These are phyloP conservation scores for Leucopsar rothschildi DNA, from an alignment of 2,113 vertebrate species.

Conservation along the genomic window DNA sequence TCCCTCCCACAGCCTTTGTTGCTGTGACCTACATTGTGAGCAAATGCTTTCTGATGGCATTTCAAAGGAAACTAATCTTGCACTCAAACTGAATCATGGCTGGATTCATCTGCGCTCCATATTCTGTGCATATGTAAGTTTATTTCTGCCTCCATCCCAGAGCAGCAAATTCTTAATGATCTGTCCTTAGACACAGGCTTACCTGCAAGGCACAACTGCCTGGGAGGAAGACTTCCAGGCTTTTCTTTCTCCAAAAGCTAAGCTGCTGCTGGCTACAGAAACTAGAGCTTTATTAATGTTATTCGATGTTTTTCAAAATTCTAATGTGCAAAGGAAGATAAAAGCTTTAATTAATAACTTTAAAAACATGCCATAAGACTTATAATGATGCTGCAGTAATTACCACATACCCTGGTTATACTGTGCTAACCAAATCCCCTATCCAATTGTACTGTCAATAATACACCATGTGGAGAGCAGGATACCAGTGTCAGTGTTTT, in stretches of 20 bases:
- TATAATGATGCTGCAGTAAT: neutral
- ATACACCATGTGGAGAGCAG: neutral
- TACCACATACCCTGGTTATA: neutral
- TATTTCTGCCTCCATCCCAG: neutral
- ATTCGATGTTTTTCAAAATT: neutral
- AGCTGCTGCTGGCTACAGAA: neutral
- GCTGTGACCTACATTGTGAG: slow-evolving; percentile 52
- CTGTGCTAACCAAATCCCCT: neutral
- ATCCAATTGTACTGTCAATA: neutral
- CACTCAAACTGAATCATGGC: neutral
- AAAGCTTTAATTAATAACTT: neutral
- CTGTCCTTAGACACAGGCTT: neutral
- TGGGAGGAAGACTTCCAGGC: neutral
- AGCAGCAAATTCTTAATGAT: neutral
- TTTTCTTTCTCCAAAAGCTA: neutral
- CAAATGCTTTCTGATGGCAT: slow-evolving; percentile 47
- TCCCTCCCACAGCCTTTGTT: slow-evolving; percentile 17
- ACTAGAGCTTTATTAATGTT: neutral
- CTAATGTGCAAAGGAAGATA: neutral
- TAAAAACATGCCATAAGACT: neutral
- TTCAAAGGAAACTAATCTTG: slow-evolving; percentile 45
- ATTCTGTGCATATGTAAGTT: neutral
- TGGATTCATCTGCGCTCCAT: neutral
- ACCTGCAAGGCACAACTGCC: neutral
- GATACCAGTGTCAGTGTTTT: neutral